phyloP scores from a whole-genome alignment of 2,888 invertebrate genomes.

The Lathronympha strigana region DNA sequence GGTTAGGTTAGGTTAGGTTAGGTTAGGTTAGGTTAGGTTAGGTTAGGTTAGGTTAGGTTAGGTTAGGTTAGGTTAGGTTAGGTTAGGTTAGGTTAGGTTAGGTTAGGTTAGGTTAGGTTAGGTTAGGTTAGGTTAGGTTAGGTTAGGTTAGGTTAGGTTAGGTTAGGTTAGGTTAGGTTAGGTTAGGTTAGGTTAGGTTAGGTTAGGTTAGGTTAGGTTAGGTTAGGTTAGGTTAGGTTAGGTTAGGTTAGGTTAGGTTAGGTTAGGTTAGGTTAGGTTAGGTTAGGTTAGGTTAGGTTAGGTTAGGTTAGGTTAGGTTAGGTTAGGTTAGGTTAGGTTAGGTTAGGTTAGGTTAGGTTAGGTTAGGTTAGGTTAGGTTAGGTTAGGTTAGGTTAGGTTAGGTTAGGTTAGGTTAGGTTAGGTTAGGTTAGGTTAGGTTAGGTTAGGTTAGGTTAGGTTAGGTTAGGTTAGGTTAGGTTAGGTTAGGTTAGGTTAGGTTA shows the following conservation, averaged over 20 bases:
- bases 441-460: conserved; percentile 29
- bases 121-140: conserved; percentile 45
- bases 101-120: conserved; percentile 44
- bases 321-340: conserved; percentile 47
- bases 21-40: conserved; percentile 42
- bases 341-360: conserved; percentile 18
- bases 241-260: conserved; percentile 44
- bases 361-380: conserved; percentile 22
- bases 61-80: conserved; percentile 44
- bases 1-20: conserved; percentile 44
- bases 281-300: conserved; percentile 37
- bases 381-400: conserved; percentile 27
- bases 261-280: conserved; percentile 48
- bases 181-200: conserved; percentile 46
- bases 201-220: conserved; percentile 45
- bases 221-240: conserved; percentile 44
- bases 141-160: conserved; percentile 44
- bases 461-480: conserved; percentile 23
- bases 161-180: conserved; percentile 46
- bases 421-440: conserved; percentile 26
- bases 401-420: conserved; percentile 28
- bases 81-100: conserved; percentile 45
- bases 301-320: conserved; percentile 18
- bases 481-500: conserved; percentile 27
- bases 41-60: conserved; percentile 48